Evolutionary conservation across 2,888 invertebrate genomes (phyloP), one percentile per base, ranked within the genome.

Genomic region (Zygothrica quintamaculata): DNA sequence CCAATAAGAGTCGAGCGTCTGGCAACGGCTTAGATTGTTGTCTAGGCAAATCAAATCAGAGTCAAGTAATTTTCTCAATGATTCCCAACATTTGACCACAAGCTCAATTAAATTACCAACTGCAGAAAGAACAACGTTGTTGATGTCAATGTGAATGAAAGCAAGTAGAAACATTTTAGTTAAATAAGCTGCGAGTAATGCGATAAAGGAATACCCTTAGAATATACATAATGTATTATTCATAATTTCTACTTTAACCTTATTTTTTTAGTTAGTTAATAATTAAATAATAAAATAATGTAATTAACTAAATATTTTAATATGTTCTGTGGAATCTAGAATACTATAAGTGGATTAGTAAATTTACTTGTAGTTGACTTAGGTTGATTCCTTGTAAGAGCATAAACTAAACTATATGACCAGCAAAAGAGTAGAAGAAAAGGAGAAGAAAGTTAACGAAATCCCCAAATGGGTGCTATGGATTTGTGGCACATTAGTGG

Each of bases 21-120:
- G 33, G 36, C 42, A 25, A 47, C 39, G 42, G 61, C 73, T 57
- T 51, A 74, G 78, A 68, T 87, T 74, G 70, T 86, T 88, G 84
- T 82, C 88, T 76, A 74, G 66, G 69, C 88, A 88, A 89, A 89
- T 89, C 88, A 89, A 87, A 87, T 88, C 84, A 88, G 88, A 86
- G 84, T 87, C 87, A 89, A 88, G 87, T 86, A 80, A 88, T 87
- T 87, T 87, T 15, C 50, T 68, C 75, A 87, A n/a, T 88, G 89
- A 88, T 88, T 80, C 84, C 68, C 72, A 72, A 66, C 86, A 73
- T 84, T 87, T 87, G 89, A 89, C 88, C 88, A 77, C 88, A 87
- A 88, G 84, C 84, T 75, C 89, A 89, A 89, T 87, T 89, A 88
- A 89, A 88, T 87, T 89, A 86, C 67, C 70, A 58, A 75, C 66